Percentiles rank a stretch among this genome's conserved stretches.
Evolutionary conservation across 2,888 invertebrate genomes (phyloP).

Genomic region (Coleophora deauratella): DNA sequence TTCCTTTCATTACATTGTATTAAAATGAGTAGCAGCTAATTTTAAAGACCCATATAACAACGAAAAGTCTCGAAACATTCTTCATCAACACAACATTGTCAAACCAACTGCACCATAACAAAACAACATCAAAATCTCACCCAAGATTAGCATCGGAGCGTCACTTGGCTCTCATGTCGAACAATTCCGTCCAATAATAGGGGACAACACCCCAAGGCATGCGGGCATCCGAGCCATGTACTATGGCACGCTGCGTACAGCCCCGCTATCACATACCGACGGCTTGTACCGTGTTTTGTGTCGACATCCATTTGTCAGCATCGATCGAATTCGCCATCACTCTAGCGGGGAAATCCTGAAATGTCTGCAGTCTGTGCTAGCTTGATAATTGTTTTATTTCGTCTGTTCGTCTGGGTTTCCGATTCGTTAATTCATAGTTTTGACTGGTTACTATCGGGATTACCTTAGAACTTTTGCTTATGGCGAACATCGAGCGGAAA

Average conservation of each 20-base stretch:
- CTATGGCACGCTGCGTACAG: slow-evolving; percentile 38
- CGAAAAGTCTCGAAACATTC: no score
- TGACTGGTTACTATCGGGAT: no score
- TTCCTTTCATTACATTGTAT: no score
- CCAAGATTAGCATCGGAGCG: slow-evolving; percentile 52
- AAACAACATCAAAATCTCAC: slow-evolving; percentile 15
- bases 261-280: slow-evolving; percentile 39
- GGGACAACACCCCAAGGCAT: slow-evolving; percentile 44
- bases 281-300: slow-evolving; percentile 37
- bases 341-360: slow-evolving; percentile 25
- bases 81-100: not conserved
- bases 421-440: no score
- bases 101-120: not conserved
- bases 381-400: slow-evolving; percentile 30
- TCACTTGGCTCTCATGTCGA: slow-evolving; percentile 42
- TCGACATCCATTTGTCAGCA: slow-evolving; percentile 63
- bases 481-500: no score
- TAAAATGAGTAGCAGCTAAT: no score
- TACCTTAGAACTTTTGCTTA: no score
- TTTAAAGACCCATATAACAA: not conserved
- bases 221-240: slow-evolving; percentile 55
- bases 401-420: slow-evolving; percentile 6
- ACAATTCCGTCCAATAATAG: slow-evolving; percentile 58
- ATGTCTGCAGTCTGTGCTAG: slow-evolving; percentile 19
- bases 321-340: slow-evolving; percentile 47